Evolutionary conservation across 2,113 vertebrate species (phyloP), one percentile per base, ranked within the genome.

Genomic region (Helogale parvula): DNA sequence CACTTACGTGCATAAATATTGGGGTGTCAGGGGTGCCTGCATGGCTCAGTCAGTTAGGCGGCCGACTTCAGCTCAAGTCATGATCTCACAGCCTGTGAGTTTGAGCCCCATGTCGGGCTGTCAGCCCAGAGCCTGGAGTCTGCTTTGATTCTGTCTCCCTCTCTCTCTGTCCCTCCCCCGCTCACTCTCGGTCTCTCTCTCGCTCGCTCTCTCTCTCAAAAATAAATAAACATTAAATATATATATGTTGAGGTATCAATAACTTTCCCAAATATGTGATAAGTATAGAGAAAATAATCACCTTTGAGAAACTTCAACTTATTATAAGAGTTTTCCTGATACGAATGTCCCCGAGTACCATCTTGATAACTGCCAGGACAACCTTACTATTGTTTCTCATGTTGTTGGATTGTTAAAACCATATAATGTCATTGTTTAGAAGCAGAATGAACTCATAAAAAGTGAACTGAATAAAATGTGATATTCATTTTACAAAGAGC

Each of bases 401-500:
- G 84, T 82, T 92, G 13, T 65, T 86, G 25, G 6, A 54, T 87
- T 90, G 14, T 68, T 93, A 54, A 96, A 87, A 84, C 33, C 16
- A 5, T 88, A n/a, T 87, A 63, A 88, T 93, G 29, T 76, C 50
- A 81, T 94, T 88, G 13, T 89, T 96, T 88, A 93, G 57, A 94
- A 96, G 5, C 69, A 84, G 5, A 84, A 92, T 54, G 47, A 87
- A 87, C 19, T 84, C 41, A 77, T 83, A 65, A 69, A 92, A 90
- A 93, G 3, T 50, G 0, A 29, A 45, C 14, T 95, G 69, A 15
- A 69, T 92, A 66, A 93, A 94, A 76, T 92, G 57, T 65, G 13
- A 87, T 93, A 88, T 96, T 93, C 86, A 41, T 95, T 84, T 89
- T 83, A 91, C 12, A 68, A n/a, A 96, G 27, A 82, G 10, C 14